A percentile compares a stretch with the other conserved stretches of the same genome.
These are phyloP conservation scores for Vanessa cardui DNA, from an alignment of 2,888 invertebrate species.

Conservation along the genomic window DNA sequence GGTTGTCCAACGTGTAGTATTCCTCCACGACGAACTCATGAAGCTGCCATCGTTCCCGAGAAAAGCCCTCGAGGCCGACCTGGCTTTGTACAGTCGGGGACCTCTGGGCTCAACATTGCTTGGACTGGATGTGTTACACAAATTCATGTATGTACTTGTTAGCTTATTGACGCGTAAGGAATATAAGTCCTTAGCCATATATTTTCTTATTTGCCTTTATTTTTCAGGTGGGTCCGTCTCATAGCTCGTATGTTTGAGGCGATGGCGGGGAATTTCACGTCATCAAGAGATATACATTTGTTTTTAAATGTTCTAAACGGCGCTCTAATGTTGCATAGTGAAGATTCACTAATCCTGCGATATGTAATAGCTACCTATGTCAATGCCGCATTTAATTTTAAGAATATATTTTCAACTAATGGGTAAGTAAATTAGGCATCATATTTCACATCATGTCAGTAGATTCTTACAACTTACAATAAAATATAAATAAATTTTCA, in stretches of 20 bases:
- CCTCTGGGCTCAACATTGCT: slow-evolving; percentile 94
- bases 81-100: slow-evolving; percentile 95
- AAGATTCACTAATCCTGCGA: slow-evolving; percentile 96
- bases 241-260: slow-evolving; percentile 98
- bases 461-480: neutral
- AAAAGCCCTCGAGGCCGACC: slow-evolving; percentile 98
- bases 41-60: slow-evolving; percentile 99
- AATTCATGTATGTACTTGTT: slow-evolving; percentile 87
- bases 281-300: slow-evolving; percentile 97
- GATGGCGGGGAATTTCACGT: slow-evolving; percentile 98
- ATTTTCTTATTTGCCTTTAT: neutral
- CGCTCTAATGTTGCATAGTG: slow-evolving; percentile 97
- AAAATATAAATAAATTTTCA: slow-evolving; percentile 56
- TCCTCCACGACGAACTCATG: slow-evolving; percentile 99
- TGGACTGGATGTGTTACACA: slow-evolving; percentile 97
- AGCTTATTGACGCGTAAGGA: too few species aligned
- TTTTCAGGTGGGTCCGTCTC: slow-evolving; percentile 92
- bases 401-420: slow-evolving; percentile 98
- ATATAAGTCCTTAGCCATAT: too few species aligned
- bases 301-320: slow-evolving; percentile 99
- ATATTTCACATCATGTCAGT: neutral
- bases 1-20: slow-evolving; percentile 98
- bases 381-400: slow-evolving; percentile 98
- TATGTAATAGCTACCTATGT: slow-evolving; percentile 98
- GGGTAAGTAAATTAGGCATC: slow-evolving; percentile 81